A percentile compares a stretch with the other conserved stretches of the same genome.
Conservation (phyloP, 2,113 vertebrate genomes). For the Colius striatus region DNA sequence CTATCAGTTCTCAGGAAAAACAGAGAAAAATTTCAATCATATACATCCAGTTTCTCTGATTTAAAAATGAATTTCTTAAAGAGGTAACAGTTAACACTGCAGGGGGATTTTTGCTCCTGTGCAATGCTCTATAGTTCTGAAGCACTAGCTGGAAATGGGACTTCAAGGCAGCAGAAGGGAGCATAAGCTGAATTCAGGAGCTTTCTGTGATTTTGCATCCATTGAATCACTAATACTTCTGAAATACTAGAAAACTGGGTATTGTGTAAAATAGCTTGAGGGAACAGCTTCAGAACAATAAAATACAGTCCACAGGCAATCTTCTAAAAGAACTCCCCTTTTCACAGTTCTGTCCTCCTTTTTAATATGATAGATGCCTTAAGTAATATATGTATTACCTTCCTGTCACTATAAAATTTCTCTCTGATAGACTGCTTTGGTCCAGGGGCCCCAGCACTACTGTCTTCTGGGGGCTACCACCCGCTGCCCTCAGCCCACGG, state of each 20-base stretch:
- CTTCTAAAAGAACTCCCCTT: slow-evolving; percentile 13
- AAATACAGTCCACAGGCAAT: slow-evolving; percentile 54
- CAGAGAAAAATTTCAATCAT: background rate
- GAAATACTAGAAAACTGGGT: slow-evolving; percentile 38
- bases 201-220: slow-evolving; percentile 38
- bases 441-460: background rate
- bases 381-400: slow-evolving; percentile 23
- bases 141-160: slow-evolving; percentile 13
- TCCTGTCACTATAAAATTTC: background rate
- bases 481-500: fast-evolving
- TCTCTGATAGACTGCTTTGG: background rate
- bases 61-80: slow-evolving; percentile 5
- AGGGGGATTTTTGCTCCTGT: background rate
- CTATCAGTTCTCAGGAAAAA: background rate
- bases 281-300: slow-evolving; percentile 54
- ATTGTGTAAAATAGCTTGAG: slow-evolving; percentile 59
- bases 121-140: background rate
- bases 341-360: slow-evolving; percentile 32
- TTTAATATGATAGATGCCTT: slow-evolving; percentile 53
- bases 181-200: slow-evolving; percentile 8
- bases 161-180: slow-evolving; percentile 25
- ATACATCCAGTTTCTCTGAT: background rate
- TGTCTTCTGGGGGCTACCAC: background rate
- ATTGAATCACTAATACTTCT: slow-evolving; percentile 50
- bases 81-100: background rate